phyloP scores from a whole-genome alignment of 2,113 vertebrate genomes.

The Eublepharis macularius region DNA sequence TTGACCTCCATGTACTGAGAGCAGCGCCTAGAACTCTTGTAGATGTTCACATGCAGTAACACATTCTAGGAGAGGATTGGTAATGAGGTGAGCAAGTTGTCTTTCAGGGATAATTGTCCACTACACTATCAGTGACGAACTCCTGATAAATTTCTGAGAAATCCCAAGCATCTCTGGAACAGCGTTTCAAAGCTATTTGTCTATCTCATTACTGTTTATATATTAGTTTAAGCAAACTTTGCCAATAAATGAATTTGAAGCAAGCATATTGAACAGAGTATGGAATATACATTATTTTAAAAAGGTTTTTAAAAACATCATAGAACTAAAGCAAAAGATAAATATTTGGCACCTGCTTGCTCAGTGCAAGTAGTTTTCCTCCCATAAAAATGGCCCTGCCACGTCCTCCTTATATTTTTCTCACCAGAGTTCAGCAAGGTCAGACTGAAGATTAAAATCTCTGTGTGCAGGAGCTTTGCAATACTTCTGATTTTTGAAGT shows the following conservation, averaged over 20 bases:
- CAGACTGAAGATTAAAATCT: constrained; percentile 57
- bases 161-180: background rate
- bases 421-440: constrained; percentile 34
- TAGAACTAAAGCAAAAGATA: background rate
- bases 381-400: constrained; percentile 32
- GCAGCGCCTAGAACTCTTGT: too few species aligned
- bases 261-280: background rate
- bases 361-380: background rate
- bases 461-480: constrained; percentile 32
- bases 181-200: background rate
- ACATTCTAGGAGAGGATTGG: background rate
- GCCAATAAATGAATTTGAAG: constrained; percentile 10
- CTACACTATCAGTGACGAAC: background rate
- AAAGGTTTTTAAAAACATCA: constrained; percentile 28
- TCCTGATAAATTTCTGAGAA: background rate
- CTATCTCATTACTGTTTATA: background rate
- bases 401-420: constrained; percentile 34
- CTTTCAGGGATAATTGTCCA: background rate
- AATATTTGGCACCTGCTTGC: constrained; percentile 7
- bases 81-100: background rate
- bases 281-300: background rate
- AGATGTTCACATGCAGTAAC: too few species aligned
- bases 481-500: constrained; percentile 62
- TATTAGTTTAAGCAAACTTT: background rate
- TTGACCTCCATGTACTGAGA: too few species aligned